phyloP scores from a whole-genome alignment of 2,888 invertebrate species.

The Agrotis ipsilon region DNA sequence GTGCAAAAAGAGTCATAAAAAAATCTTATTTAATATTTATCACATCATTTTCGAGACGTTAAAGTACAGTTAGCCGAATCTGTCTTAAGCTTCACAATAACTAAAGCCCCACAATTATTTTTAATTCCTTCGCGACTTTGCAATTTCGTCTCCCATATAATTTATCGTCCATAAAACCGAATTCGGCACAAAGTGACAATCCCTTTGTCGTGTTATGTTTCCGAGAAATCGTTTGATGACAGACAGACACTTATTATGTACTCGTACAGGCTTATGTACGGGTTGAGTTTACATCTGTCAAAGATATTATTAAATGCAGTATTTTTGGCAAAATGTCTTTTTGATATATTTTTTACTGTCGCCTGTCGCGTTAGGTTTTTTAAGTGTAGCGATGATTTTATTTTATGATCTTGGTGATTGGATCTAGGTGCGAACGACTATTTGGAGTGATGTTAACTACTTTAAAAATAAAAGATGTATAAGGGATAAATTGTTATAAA shows the following conservation, averaged over 20 bases:
- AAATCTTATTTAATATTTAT: slow-evolving; percentile 34
- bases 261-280: slow-evolving; percentile 28
- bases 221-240: slow-evolving; percentile 65
- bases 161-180: slow-evolving; percentile 66
- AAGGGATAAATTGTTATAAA: background rate
- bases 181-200: slow-evolving; percentile 67
- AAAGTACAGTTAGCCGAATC: slow-evolving; percentile 59
- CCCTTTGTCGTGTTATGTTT: slow-evolving; percentile 63
- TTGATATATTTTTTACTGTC: slow-evolving; percentile 34
- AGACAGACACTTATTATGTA: slow-evolving; percentile 61
- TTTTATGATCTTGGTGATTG: slow-evolving; percentile 35
- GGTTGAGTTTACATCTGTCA: slow-evolving; percentile 50
- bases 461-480: background rate
- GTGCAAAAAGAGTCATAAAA: slow-evolving; percentile 40
- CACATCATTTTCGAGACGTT: slow-evolving; percentile 41
- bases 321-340: slow-evolving; percentile 53
- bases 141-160: slow-evolving; percentile 59
- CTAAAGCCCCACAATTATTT: slow-evolving; percentile 56
- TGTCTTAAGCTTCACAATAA: slow-evolving; percentile 50
- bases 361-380: slow-evolving; percentile 18
- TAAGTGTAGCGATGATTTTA: slow-evolving; percentile 9
- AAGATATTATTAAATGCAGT: slow-evolving; percentile 55
- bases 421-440: slow-evolving; percentile 14
- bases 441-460: background rate
- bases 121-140: slow-evolving; percentile 57